Evolutionary conservation across 2,888 invertebrate genomes (phyloP).

Genomic region (Gymnocheta viridis): DNA sequence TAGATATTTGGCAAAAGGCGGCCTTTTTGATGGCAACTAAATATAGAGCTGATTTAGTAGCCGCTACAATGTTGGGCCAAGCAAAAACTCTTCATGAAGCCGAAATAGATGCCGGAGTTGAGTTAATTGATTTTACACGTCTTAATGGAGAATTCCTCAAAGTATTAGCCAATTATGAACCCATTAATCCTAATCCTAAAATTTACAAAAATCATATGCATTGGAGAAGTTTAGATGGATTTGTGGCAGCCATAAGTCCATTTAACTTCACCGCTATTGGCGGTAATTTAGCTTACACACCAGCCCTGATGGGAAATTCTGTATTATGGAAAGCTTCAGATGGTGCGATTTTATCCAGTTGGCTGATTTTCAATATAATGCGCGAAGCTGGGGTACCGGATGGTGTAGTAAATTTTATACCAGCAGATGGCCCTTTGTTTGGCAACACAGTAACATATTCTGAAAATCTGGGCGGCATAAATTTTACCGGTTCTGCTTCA

Average conservation of each 20-base stretch:
- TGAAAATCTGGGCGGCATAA: constrained; percentile 93
- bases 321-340: constrained; percentile 99
- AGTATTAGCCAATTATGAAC: constrained; percentile 92
- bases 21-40: constrained; percentile 93
- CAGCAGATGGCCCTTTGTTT: constrained; percentile 94
- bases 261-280: constrained; percentile 99
- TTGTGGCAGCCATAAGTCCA: constrained; percentile 97
- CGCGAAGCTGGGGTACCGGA: constrained; percentile 96
- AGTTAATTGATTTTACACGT: constrained; percentile 96
- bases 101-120: constrained; percentile 97
- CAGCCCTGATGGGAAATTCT: constrained; percentile 94
- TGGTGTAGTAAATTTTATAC: constrained; percentile 98
- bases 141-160: constrained; percentile 90
- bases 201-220: constrained; percentile 90
- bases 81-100: constrained; percentile 96
- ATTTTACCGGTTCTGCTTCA: constrained; percentile 98
- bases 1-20: constrained; percentile 91
- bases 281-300: constrained; percentile 95
- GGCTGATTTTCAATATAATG: constrained; percentile 94
- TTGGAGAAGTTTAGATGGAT: constrained; percentile 96
- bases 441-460: constrained; percentile 92
- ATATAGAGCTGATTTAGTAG: constrained; percentile 93
- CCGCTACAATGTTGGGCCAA: constrained; percentile 98
- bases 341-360: constrained; percentile 96
- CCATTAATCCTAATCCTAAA: constrained; percentile 89